phyloP scores from a whole-genome alignment of 2,113 vertebrate species.

The Capreolus pygargus region DNA sequence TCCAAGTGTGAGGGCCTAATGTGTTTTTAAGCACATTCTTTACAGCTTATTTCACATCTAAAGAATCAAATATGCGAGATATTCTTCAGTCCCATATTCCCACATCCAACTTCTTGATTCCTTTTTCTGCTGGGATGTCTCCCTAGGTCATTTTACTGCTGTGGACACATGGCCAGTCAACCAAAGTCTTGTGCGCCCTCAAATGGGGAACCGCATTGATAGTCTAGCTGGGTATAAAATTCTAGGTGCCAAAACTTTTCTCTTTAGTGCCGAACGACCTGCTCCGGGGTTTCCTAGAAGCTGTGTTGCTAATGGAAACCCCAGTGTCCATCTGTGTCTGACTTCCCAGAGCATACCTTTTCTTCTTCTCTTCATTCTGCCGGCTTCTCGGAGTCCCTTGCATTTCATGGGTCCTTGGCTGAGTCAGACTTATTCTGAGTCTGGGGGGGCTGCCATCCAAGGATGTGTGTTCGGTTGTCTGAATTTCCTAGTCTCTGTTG shows the following conservation, averaged over 20 bases:
- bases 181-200: fast-evolving
- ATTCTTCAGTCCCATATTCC: fast-evolving
- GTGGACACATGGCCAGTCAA: fast-evolving
- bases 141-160: fast-evolving
- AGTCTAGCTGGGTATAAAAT: neutral
- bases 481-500: neutral
- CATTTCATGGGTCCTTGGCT: neutral
- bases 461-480: fast-evolving
- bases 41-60: neutral
- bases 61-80: too few relatives aligned
- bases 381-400: neutral
- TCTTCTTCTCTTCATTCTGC: neutral
- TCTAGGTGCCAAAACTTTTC: fast-evolving
- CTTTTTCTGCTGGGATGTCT: neutral
- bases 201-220: fast-evolving
- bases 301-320: fast-evolving
- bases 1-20: too few relatives aligned
- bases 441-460: fast-evolving
- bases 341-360: fast-evolving
- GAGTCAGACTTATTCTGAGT: fast-evolving
- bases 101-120: fast-evolving
- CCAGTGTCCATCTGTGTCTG: neutral
- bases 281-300: neutral
- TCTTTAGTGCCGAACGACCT: fast-evolving
- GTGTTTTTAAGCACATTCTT: fast-evolving